Percentiles rank a stretch among this genome's conserved stretches.
phyloP scores from a whole-genome alignment of 2,113 vertebrate genomes.

The Alethe castanea region DNA sequence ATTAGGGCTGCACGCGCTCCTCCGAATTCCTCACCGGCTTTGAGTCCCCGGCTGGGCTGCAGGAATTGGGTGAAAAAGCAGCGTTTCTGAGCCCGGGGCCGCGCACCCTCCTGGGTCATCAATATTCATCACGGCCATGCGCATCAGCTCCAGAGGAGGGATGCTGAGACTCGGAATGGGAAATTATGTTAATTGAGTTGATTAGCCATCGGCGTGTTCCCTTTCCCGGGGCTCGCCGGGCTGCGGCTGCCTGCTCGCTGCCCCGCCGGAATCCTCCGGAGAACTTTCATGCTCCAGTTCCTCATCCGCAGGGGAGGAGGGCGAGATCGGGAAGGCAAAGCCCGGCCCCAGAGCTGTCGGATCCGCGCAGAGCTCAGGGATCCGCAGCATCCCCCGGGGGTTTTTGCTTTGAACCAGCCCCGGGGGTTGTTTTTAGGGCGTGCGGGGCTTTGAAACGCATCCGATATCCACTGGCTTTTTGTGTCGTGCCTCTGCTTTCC shows the following conservation, averaged over 20 bases:
- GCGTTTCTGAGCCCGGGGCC: not conserved
- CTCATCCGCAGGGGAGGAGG: not conserved
- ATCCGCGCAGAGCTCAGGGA: not conserved
- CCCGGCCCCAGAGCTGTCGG: not conserved
- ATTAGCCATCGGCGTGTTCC: not conserved
- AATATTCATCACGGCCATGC: not conserved
- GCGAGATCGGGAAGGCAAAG: not conserved
- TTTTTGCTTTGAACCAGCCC: not conserved
- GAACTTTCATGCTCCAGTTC: conserved; percentile 50
- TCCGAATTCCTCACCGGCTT: not conserved
- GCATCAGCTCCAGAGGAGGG: not conserved
- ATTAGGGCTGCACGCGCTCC: not conserved
- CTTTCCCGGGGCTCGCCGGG: not conserved
- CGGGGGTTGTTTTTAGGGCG: not conserved
- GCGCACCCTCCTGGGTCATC: not conserved
- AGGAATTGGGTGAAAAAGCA: accelerated
- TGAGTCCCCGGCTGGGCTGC: not conserved
- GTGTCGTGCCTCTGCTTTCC: not conserved
- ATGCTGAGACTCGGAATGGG: not conserved
- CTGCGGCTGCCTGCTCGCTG: not conserved
- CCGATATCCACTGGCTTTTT: accelerated
- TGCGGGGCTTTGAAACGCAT: not conserved
- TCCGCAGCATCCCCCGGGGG: not conserved
- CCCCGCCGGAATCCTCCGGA: not conserved
- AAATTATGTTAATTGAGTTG: not conserved